Conservation (phyloP, 2,113 vertebrate species). For the Ancistrus triradiatus region DNA sequence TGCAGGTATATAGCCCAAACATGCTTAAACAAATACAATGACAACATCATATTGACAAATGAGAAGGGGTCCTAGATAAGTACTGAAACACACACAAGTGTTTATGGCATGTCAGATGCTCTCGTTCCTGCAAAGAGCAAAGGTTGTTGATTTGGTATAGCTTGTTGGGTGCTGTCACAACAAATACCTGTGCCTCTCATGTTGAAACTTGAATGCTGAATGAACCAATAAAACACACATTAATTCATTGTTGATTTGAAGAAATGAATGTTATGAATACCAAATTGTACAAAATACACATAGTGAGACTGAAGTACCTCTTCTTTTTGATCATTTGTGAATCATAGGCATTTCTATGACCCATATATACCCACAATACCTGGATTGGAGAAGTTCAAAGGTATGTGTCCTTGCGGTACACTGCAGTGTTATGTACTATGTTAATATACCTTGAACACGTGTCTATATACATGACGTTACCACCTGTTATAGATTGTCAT, state of each 20-base stretch:
- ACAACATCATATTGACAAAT: background rate
- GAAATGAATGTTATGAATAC: too few species aligned
- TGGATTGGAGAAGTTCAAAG: slow-evolving; percentile 70
- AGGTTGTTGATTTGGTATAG: slow-evolving; percentile 3
- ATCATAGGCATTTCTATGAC: slow-evolving; percentile 71
- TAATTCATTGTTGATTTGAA: too few species aligned
- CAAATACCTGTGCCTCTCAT: background rate
- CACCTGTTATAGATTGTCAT: background rate
- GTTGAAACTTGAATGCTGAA: background rate
- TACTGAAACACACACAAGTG: background rate
- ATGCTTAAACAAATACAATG: too few species aligned
- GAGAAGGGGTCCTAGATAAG: background rate
- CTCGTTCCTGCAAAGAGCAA: background rate
- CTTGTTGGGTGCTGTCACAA: background rate
- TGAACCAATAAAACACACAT: too few species aligned
- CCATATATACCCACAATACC: slow-evolving; percentile 68
- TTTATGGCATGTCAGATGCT: background rate
- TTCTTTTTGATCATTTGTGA: slow-evolving; percentile 24
- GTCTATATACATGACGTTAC: background rate
- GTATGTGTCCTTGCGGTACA: slow-evolving; percentile 45
- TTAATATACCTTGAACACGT: background rate
- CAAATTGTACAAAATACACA: background rate
- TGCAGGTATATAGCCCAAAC: too few species aligned
- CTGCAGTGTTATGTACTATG: background rate
- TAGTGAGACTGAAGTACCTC: background rate